Base-by-base conservation (phyloP, 2,888 invertebrate genomes). In the Morinoia aosen region DNA sequence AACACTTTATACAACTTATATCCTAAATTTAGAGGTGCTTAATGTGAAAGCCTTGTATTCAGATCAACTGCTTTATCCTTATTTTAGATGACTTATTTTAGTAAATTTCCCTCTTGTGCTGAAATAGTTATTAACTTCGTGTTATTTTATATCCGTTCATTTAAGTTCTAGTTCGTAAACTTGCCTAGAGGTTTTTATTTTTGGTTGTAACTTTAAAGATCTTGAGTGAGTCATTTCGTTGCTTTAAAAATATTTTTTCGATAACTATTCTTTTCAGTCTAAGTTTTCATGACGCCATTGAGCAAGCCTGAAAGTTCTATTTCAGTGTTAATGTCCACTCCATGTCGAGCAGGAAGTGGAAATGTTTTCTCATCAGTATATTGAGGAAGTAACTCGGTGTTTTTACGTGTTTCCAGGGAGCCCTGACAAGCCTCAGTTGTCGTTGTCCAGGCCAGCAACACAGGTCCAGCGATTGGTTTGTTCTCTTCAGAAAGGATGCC, bases 401-500 rank as follows among this genome's bases (percentile, higher is more conserved):
- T 76, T 76, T 76, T 76, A 76, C 76, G 19, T 76, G 48, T 40
- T 90, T 40, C 39, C 90, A 90, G 90, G 90, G 48, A 90, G 39
- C 90, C 90, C 40, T 40, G 90, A 90, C 90, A 40, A 90, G 90
- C 39, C 40, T 14, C 90, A 48, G 39, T 48, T 48, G 90, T 48
- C 39, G 90, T 40, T 48, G 90, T 90, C 48, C 40, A 90, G 40
- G 40, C 48, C 40, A 16, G 90, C 90, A 90, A 90, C 90, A 90
- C 90, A 19, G 90, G 40, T 16, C 57, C n/a, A 48, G 93, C 57
- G 93, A 93, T 93, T 93, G 93, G 57, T 93, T 93, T 57, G 57
- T 93, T 93, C 57, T 57, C 93, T 33, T 57, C 93, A n/a, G 93
- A 93, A 57, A 93, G n/a, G 57, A 93, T 57, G 93, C 93, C 93